Evolutionary conservation across 1,140 invertebrate species (phyloP).

Genomic region (Gerris buenoi): DNA sequence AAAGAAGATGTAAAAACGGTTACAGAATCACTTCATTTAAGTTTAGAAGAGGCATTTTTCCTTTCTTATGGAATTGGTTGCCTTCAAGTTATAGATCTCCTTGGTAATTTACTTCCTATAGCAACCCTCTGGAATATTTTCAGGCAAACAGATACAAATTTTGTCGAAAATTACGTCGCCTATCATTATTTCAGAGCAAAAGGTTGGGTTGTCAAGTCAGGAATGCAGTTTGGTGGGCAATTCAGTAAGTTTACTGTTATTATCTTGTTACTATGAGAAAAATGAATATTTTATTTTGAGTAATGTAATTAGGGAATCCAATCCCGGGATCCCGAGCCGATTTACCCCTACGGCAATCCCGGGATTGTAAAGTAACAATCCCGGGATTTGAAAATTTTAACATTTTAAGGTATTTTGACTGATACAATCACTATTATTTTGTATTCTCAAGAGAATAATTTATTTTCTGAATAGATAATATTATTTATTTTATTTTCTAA

Average conservation of each 20-base stretch:
- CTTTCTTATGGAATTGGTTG: conserved; percentile 56
- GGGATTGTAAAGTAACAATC: no score
- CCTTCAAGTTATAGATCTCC: conserved; percentile 43
- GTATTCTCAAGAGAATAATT: no score
- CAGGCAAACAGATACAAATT: conserved; percentile 39
- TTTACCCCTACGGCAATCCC: no score
- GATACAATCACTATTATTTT: no score
- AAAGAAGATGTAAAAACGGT: conserved; percentile 25
- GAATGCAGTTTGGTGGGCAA: conserved; percentile 76
- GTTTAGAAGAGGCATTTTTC: conserved; percentile 66
- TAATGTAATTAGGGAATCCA: no score
- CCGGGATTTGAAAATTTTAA: no score
- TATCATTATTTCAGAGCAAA: conserved; percentile 78
- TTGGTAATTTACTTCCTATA: conserved; percentile 38
- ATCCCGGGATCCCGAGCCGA: no score
- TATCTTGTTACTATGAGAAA: no score
- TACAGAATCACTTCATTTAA: conserved; percentile 46
- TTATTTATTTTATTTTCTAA: no score
- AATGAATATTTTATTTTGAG: no score
- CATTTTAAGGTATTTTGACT: no score
- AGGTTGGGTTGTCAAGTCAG: conserved; percentile 78
- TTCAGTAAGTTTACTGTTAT: conserved; percentile 47
- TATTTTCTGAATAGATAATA: no score
- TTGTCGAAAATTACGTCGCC: conserved; percentile 57
- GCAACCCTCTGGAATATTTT: conserved; percentile 47